Percentiles rank a stretch among this genome's conserved stretches.
phyloP scores from a whole-genome alignment of 2,888 invertebrate genomes.

The Busseola fusca region DNA sequence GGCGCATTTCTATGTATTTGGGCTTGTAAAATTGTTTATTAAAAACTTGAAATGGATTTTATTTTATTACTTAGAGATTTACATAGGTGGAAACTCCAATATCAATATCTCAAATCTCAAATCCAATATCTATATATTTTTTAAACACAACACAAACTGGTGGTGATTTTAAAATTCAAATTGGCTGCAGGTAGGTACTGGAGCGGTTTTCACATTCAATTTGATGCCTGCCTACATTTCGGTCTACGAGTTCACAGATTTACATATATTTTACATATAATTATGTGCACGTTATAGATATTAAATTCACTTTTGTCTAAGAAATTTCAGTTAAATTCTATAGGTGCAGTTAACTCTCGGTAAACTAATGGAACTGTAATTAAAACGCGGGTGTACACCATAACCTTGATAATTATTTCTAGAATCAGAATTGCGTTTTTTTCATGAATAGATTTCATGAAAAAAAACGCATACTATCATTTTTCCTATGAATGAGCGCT shows the following conservation, averaged over 20 bases:
- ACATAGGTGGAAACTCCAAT: not conserved
- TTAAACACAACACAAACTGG: not conserved
- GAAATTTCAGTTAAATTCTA: not conserved
- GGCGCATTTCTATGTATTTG: too few relatives aligned
- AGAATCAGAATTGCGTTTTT: not conserved
- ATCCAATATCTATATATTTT: not conserved
- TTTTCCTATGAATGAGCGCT: not conserved
- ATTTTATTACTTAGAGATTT: too few relatives aligned
- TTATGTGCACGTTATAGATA: constrained; percentile 60
- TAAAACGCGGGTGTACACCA: not conserved
- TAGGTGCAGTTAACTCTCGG: not conserved
- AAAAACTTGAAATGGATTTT: too few relatives aligned
- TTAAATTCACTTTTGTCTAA: not conserved
- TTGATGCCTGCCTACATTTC: constrained; percentile 64
- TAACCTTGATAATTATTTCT: too few relatives aligned
- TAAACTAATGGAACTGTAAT: not conserved
- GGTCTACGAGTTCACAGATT: constrained; percentile 67
- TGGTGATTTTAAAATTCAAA: constrained; percentile 65
- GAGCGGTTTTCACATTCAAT: constrained; percentile 66
- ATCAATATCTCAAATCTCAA: too few relatives aligned
- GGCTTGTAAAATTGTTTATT: too few relatives aligned
- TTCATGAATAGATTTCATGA: too few relatives aligned
- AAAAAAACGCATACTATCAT: too few relatives aligned
- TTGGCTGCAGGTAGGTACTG: constrained; percentile 60
- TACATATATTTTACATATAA: constrained; percentile 76